Evolutionary conservation across 2,888 invertebrate species (phyloP).

Genomic region (Dryococelus australis): DNA sequence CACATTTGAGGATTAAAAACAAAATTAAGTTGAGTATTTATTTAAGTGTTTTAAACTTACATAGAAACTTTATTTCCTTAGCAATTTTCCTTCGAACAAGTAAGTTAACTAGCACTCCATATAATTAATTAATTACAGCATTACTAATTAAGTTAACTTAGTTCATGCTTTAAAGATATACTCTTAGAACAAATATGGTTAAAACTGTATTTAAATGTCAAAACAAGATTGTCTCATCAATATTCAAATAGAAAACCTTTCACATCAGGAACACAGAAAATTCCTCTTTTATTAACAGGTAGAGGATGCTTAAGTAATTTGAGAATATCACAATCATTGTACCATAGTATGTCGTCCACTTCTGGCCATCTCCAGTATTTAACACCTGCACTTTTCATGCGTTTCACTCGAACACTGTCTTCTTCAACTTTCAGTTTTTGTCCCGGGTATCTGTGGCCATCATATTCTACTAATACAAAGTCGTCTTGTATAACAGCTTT

Average conservation of each 20-base stretch:
- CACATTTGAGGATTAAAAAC: background rate
- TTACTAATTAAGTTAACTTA: background rate
- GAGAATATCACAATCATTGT: slow-evolving; percentile 2
- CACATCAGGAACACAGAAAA: background rate
- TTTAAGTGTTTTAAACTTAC: background rate
- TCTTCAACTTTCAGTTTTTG: background rate
- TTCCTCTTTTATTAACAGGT: background rate
- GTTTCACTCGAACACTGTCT: background rate
- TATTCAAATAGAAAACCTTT: slow-evolving; percentile 20
- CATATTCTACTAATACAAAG: slow-evolving; percentile 10
- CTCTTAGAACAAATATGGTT: background rate
- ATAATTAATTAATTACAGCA: background rate
- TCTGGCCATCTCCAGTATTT: background rate
- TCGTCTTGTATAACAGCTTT: background rate
- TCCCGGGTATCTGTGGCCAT: background rate
- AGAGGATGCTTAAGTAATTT: background rate
- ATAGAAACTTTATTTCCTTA: background rate
- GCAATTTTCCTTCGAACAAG: background rate
- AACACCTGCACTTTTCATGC: background rate
- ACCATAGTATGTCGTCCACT: background rate
- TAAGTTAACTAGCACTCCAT: background rate
- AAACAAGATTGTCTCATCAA: background rate
- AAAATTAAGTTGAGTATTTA: background rate
- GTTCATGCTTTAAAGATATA: background rate
- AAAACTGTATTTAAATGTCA: background rate